Percentiles rank a stretch among this genome's conserved stretches.
These are phyloP conservation scores for Muscina levida DNA, from an alignment of 2,888 invertebrate species.

Conservation along the genomic window DNA sequence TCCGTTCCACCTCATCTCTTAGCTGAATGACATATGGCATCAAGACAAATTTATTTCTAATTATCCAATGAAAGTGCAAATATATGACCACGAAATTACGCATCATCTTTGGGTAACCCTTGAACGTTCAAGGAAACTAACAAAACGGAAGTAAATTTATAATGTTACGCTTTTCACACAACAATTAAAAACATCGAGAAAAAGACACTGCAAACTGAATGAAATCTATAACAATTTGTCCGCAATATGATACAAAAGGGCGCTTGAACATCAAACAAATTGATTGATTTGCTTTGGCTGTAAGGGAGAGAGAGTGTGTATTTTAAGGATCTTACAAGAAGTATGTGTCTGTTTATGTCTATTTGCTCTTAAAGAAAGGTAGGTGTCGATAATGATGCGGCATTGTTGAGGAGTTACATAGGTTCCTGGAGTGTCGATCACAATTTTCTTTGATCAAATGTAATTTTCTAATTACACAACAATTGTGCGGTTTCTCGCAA, in stretches of 20 bases:
- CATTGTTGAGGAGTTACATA: neutral
- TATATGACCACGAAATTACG: constrained; percentile 58
- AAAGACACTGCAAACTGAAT: constrained; percentile 4
- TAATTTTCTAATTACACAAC: constrained; percentile 60
- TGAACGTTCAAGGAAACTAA: neutral
- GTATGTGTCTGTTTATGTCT: neutral
- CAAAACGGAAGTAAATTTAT: constrained; percentile 59
- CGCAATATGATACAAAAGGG: constrained; percentile 45
- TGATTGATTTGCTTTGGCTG: constrained; percentile 58
- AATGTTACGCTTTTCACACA: constrained; percentile 59
- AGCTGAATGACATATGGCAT: constrained; percentile 12
- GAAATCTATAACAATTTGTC: constrained; percentile 62
- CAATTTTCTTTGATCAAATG: constrained; percentile 51
- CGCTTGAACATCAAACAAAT: constrained; percentile 51
- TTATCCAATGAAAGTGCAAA: constrained; percentile 65
- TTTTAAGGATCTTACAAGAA: constrained; percentile 40
- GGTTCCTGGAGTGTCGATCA: neutral
- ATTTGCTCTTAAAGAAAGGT: neutral
- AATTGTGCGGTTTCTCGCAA: constrained; percentile 56
- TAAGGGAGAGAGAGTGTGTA: no score
- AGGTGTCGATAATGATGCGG: constrained; percentile 8
- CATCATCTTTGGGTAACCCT: neutral
- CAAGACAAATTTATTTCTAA: constrained; percentile 25
- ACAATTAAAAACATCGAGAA: constrained; percentile 1
- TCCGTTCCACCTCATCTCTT: no score